Conservation (phyloP, 2,888 invertebrate species). For the Oeneis ivallda region DNA sequence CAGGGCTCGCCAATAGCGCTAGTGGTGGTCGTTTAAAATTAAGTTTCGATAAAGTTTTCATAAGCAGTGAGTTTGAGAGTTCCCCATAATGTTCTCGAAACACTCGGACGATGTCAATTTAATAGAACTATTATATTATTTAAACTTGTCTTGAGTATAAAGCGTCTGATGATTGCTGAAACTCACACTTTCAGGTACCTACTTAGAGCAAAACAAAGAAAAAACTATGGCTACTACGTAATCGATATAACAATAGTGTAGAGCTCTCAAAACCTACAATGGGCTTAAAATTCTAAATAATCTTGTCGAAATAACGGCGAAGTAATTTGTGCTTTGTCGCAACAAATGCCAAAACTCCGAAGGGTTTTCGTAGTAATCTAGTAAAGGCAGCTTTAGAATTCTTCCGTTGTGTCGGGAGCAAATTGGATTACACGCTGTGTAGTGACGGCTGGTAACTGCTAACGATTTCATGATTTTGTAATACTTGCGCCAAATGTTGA, state of each 20-base stretch:
- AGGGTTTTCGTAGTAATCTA: slow-evolving; percentile 61
- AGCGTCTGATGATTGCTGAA: no score
- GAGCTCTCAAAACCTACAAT: neutral
- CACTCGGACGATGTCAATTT: no score
- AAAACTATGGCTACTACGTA: no score
- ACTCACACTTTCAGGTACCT: no score
- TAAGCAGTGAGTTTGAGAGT: no score
- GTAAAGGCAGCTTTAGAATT: slow-evolving; percentile 67
- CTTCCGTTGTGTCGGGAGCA: slow-evolving; percentile 59
- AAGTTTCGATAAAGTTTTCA: no score
- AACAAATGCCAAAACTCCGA: slow-evolving; percentile 39
- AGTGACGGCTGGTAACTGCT: slow-evolving; percentile 51
- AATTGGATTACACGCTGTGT: slow-evolving; percentile 78
- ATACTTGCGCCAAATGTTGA: slow-evolving; percentile 51
- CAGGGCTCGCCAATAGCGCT: no score
- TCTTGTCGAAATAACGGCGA: slow-evolving; percentile 17
- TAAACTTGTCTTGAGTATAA: no score
- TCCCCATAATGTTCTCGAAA: no score
- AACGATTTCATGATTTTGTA: slow-evolving; percentile 76
- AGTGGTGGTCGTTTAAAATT: no score
- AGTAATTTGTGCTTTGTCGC: slow-evolving; percentile 35
- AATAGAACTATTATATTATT: no score
- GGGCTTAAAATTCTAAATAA: slow-evolving; percentile 6
- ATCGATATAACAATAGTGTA: neutral
- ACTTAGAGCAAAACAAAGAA: no score